Evolutionary conservation across 2,888 invertebrate species (phyloP).

Genomic region (Elegia similella): DNA sequence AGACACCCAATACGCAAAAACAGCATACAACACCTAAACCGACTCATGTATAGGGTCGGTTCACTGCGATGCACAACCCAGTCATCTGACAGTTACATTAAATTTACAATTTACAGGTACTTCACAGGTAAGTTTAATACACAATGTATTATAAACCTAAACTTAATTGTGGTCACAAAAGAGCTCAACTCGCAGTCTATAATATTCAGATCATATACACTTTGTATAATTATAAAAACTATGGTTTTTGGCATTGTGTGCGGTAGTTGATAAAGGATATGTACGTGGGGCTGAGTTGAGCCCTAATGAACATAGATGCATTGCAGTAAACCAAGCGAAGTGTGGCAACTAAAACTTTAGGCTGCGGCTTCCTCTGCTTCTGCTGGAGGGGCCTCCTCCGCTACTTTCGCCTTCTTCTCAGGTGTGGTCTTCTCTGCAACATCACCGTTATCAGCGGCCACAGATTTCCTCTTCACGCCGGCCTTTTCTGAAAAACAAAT

Average conservation of each 20-base stretch:
- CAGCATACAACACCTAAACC: constrained; percentile 69
- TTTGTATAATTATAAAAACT: constrained; percentile 50
- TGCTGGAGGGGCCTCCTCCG: constrained; percentile 79
- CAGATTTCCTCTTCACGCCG: constrained; percentile 87
- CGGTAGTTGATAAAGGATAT: constrained; percentile 52
- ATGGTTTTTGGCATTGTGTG: constrained; percentile 50
- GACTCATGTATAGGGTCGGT: constrained; percentile 55
- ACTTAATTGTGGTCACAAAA: constrained; percentile 68
- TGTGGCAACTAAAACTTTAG: constrained; percentile 54
- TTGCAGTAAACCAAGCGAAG: constrained; percentile 76
- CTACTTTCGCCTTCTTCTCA: constrained; percentile 87
- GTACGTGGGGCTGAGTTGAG: constrained; percentile 61
- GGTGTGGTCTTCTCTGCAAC: constrained; percentile 84
- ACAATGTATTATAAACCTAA: constrained; percentile 70
- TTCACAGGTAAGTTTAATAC: constrained; percentile 77
- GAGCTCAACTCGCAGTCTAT: constrained; percentile 64
- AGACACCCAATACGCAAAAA: constrained; percentile 70
- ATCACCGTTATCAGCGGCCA: constrained; percentile 77
- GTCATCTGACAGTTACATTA: constrained; percentile 60
- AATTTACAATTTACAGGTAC: constrained; percentile 81
- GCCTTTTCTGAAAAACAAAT: constrained; percentile 63
- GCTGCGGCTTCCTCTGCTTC: constrained; percentile 83
- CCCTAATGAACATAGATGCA: constrained; percentile 73
- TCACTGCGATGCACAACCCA: constrained; percentile 73
- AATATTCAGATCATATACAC: constrained; percentile 47